Percentiles rank a stretch among this genome's conserved stretches.
Conservation (phyloP, 1,140 invertebrate species). For the Ridgeia piscesae region DNA sequence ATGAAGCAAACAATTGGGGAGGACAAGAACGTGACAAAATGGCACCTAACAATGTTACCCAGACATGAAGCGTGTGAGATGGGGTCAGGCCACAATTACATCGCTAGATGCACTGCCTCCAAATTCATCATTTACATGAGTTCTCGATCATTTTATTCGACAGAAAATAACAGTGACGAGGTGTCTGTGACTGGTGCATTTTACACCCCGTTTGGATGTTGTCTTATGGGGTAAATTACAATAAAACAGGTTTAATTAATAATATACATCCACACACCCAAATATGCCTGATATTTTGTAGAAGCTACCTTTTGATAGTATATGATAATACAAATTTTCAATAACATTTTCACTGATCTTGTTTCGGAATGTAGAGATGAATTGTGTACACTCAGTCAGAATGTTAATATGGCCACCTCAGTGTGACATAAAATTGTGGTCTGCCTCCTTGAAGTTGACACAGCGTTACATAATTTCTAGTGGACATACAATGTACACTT, state of each 20-base stretch:
- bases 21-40: slow-evolving; percentile 1
- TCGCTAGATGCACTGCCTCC: neutral
- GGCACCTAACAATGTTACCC: neutral
- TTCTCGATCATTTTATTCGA: neutral
- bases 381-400: too few species aligned
- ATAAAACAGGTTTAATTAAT: neutral
- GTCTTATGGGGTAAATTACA: neutral
- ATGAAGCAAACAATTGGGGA: neutral
- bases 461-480: neutral
- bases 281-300: neutral
- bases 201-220: neutral
- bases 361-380: neutral
- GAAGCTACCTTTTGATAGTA: neutral
- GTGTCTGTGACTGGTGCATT: neutral
- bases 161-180: neutral
- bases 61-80: neutral
- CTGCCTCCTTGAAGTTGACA: neutral
- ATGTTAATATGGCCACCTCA: too few species aligned
- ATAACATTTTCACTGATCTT: neutral
- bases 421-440: neutral
- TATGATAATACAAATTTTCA: neutral
- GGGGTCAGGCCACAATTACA: neutral
- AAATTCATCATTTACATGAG: neutral
- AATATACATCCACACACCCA: neutral
- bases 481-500: neutral